Base-by-base conservation (phyloP, 2,113 vertebrate species). In the Chelonoidis abingdonii region DNA sequence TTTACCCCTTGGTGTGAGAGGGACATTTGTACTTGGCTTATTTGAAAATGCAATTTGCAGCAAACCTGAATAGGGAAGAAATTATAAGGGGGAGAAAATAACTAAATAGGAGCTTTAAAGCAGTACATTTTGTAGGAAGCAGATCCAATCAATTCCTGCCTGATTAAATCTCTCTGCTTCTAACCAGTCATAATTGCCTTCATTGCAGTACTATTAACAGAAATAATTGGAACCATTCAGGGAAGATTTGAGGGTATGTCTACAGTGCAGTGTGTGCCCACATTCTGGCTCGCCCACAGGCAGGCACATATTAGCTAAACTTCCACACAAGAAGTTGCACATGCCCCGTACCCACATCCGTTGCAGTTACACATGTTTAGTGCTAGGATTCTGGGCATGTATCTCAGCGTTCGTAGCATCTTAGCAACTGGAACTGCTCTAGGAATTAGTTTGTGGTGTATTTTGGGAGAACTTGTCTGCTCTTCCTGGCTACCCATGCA, bases 101-200 rank as follows among this genome's bases (percentile, higher is more conserved):
- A 3, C 24, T 35, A 85, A 57, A 8, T 22, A 79, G 91, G 53
- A 89, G 52, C 89, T 56, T 52, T 83, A 62, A 81, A 95, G 90
- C 89, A 88, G 83, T 86, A 35, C 62, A 35, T 86, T 90, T 87
- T 53, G 50, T 47, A 86, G 92, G 89, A 88, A 94, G 72, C 44
- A 19, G 5, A 16, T 50, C 89, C 52, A 84, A 10, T 80, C 89
- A 17, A 59, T 88, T 95, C 81, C 54, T 78, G 11, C 82, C 80
- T 93, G 90, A 88, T 92, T 95, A 82, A 95, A 82, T 76, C 86
- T 29, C 88, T 41, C 14, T 91, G 57, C 65, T 94, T 91, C 44
- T 31, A 86, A 10, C 27, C 79, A 80, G 49, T 83, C 12, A 1
- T 38, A 52, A 84, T 81, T 90, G 52, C 47, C 25, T 31, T 86